These are phyloP conservation scores for Sabellastarte sp. DNA, from an alignment of 2,888 invertebrate species.

Conservation along the genomic window DNA sequence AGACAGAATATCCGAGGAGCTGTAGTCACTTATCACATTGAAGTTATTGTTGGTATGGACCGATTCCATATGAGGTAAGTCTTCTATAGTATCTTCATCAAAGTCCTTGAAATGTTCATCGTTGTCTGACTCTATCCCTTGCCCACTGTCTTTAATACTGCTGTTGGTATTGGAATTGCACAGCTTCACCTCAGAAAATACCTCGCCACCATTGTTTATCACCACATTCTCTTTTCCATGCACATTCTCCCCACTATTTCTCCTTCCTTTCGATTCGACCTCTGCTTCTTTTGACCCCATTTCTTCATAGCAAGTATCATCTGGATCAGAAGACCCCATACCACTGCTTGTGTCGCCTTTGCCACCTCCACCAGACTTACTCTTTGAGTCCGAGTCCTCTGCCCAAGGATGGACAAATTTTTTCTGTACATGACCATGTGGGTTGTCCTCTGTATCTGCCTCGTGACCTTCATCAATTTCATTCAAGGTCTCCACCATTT, in stretches of 20 bases:
- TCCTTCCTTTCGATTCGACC: not conserved
- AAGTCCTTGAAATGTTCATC: too few species aligned
- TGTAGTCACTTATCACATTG: too few species aligned
- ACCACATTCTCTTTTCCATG: conserved; percentile 8
- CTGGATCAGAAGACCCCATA: not conserved
- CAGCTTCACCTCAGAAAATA: too few species aligned
- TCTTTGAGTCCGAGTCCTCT: conserved; percentile 5
- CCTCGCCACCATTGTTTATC: too few species aligned
- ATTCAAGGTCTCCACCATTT: conserved; percentile 22
- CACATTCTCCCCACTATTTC: not conserved
- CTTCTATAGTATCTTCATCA: too few species aligned
- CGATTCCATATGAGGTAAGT: conserved; percentile 50
- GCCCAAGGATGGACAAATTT: too few species aligned
- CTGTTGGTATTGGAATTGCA: too few species aligned
- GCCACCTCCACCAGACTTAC: not conserved
- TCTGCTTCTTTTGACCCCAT: not conserved
- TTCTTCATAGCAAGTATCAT: not conserved
- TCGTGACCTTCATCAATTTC: conserved; percentile 49
- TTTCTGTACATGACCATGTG: not conserved
- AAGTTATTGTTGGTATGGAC: conserved; percentile 42
- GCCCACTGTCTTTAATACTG: too few species aligned
- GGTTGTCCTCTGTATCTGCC: conserved; percentile 43
- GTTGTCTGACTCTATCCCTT: too few species aligned
- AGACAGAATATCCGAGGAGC: conserved; percentile 49
- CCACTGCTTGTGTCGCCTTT: not conserved